Evolutionary conservation across 2,888 invertebrate genomes (phyloP).

Genomic region (Exephanes ischioxanthus): DNA sequence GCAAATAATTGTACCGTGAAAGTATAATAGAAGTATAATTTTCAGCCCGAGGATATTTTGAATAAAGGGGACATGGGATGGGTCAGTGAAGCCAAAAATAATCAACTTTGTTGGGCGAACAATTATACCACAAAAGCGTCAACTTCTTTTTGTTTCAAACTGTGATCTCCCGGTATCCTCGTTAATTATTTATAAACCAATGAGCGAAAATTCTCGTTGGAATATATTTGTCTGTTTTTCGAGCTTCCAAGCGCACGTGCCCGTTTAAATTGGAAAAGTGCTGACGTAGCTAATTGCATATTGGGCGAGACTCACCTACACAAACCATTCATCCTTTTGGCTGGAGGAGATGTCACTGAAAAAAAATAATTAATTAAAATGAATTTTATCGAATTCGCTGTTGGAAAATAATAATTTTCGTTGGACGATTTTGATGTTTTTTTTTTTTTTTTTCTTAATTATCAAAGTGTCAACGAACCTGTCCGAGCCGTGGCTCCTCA

Average conservation of each 20-base stretch:
- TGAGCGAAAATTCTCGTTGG: not conserved
- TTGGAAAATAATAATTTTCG: not conserved
- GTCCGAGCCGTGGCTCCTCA: constrained; percentile 87
- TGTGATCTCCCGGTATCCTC: not conserved
- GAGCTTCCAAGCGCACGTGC: not conserved
- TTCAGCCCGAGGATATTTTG: too few species aligned
- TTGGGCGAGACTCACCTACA: constrained; percentile 86
- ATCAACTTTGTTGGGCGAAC: not conserved
- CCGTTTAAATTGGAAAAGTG: not conserved
- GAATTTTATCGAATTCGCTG: not conserved
- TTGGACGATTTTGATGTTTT: not conserved
- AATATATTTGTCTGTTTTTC: not conserved
- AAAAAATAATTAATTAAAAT: constrained; percentile 48
- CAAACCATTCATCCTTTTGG: constrained; percentile 97
- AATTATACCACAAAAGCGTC: not conserved
- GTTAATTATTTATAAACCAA: constrained; percentile 3
- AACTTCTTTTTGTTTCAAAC: not conserved
- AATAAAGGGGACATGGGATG: too few species aligned
- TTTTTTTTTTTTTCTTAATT: not conserved
- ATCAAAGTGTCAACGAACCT: constrained; percentile 79
- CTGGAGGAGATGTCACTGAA: constrained; percentile 86
- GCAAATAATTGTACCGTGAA: too few species aligned
- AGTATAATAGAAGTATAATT: too few species aligned
- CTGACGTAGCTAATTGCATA: not conserved
- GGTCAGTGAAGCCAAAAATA: too few species aligned